A percentile compares a stretch with the other conserved stretches of the same genome.
Conservation (phyloP, 1,140 invertebrate species). For the Ceratosolen fusciceps region DNA sequence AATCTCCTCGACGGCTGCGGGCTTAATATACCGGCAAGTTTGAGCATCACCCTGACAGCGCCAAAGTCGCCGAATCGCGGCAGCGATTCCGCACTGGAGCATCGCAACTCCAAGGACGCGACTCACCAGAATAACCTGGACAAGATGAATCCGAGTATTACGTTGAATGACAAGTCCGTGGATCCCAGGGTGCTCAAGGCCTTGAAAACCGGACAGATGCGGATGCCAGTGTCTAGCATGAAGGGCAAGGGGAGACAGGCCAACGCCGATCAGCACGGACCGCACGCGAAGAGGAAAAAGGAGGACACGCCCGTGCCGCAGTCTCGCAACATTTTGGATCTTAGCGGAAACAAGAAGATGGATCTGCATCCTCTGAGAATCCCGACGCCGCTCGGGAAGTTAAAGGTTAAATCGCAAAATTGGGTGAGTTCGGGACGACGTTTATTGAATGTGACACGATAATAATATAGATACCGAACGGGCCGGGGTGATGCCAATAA, state of each 20-base stretch:
- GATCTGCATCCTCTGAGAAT: constrained; percentile 59
- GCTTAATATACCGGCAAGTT: constrained; percentile 64
- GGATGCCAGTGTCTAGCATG: constrained; percentile 46
- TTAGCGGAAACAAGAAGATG: constrained; percentile 57
- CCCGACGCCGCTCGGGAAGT: constrained; percentile 58
- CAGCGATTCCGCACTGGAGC: constrained; percentile 22
- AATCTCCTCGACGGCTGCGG: constrained; percentile 65
- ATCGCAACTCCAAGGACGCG: constrained; percentile 44
- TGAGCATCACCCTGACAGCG: constrained; percentile 64
- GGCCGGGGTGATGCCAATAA: too few relatives aligned
- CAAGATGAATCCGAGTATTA: constrained; percentile 62
- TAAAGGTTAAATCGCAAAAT: constrained; percentile 47
- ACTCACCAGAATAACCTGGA: constrained; percentile 47
- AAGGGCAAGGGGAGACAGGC: background rate
- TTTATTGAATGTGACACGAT: too few relatives aligned
- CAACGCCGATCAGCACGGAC: background rate
- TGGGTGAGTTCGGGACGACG: constrained; percentile 41
- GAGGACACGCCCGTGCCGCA: constrained; percentile 37
- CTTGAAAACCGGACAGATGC: constrained; percentile 57
- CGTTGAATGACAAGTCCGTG: constrained; percentile 59
- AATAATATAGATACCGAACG: too few relatives aligned
- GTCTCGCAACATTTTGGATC: constrained; percentile 58
- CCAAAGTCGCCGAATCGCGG: constrained; percentile 56
- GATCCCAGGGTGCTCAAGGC: constrained; percentile 59
- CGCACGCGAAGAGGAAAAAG: constrained; percentile 45